Base-by-base conservation (phyloP, 2,797 vertebrate species). In the Leptoclinus maculatus region DNA sequence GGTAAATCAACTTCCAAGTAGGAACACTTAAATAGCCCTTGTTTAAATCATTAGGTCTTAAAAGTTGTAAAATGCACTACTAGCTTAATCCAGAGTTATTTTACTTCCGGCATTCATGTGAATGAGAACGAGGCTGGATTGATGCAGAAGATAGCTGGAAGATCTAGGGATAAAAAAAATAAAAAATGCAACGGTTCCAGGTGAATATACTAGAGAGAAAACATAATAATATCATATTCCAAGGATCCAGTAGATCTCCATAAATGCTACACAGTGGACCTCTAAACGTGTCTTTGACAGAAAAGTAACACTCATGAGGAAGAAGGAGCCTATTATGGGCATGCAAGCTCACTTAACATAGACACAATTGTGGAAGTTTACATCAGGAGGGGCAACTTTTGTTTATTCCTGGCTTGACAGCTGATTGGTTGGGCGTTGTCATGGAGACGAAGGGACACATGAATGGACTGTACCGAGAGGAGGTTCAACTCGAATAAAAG, bases 401-500 rank as follows among this genome's bases (percentile, higher is more conserved):
- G 34, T 47, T 66, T 66, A 6, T 56, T 0, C 2, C 19, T 16
- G 39, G 5, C 56, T 27, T 41, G 27, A 45, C 47, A 32, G 47
- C 56, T 64, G 62, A 80, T 82, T 89, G 77, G 84, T 47, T 76
- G 39, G 41, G 47, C 11, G 91, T 94, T 91, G 92, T 76, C 92
- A 91, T 92, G 89, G 94, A 75, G 84, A 94, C 72, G 47, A 67
- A 27, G 21, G 81, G 75, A 74, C 83, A 91, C 73, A 73, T 88
- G 83, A 84, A 66, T 56, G 57, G 41, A 76, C 71, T 47, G 80
- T 65, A 83, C 72, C 41, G 68, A 71, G 76, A 76, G 84, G 83
- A 64, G 67, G 78, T 63, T 72, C 71, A 64, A 36, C 29, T 25
- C n/a, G 81, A 74, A 83, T 83, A 88, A 91, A 88, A 87, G 70